Base-by-base conservation (phyloP, 2,113 vertebrate species). In the Micronycteris hirsuta region DNA sequence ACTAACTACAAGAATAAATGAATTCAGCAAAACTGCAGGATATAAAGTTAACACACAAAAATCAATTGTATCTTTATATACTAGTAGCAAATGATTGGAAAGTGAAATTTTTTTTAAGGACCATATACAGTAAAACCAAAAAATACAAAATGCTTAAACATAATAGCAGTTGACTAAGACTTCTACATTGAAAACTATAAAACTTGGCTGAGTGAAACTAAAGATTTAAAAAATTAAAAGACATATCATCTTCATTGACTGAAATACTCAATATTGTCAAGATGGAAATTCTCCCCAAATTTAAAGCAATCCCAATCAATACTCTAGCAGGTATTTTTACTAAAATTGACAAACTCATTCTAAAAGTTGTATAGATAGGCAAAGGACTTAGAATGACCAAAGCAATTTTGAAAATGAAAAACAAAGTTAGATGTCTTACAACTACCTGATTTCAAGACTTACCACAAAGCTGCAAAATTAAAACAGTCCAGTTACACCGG, bases 231-330 rank as follows among this genome's bases (percentile, higher is more conserved):
- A 91, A 81, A 33, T 61, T 31, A 74, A 84, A 86, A 43, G 43
- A 43, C 11, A 41, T 11, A 68, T 58, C 54, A 88, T 65, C 26
- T 38, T 80, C 26, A 76, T 45, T 52, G 43, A 82, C 11, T 63
- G 10, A 45, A 84, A 78, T 73, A 94, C 20, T 94, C 70, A 83
- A 12, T 45, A 56, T 38, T 63, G 22, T 82, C 88, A 89, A 94
- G 82, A 95, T 38, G 41, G 26, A 24, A 45, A 74, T 65, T 94
- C 67, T 73, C 28, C 36, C 36, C 70, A 63, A 92, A 78, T 52
- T 84, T 70, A 96, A 88, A 84, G 63, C 36, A 88, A 96, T 63
- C 43, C 31, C 24, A 78, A 78, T 83, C 70, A 91, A 49, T 68
- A 93, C 22, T 82, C 67, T 54, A 96, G 14, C 41, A 70, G 1